A percentile compares a stretch with the other conserved stretches of the same genome.
Conservation (phyloP, 2,797 vertebrate species). For the Bradypodion pumilum region DNA sequence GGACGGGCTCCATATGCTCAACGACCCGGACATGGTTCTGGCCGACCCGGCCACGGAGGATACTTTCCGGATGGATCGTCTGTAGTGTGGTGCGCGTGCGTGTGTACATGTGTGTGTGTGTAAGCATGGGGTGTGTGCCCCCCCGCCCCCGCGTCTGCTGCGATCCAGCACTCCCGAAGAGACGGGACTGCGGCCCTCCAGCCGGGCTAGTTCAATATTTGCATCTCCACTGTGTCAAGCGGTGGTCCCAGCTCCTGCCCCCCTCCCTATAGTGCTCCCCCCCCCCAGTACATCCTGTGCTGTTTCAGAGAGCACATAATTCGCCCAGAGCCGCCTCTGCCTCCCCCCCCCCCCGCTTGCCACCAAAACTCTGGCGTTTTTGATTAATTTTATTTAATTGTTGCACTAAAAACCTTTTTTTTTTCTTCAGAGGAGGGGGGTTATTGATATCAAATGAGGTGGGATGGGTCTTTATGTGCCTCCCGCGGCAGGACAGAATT, state of each 20-base stretch:
- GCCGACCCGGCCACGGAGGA: constrained; percentile 96
- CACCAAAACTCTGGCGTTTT: constrained; percentile 57
- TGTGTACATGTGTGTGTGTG: too few relatives aligned
- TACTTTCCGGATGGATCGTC: constrained; percentile 98
- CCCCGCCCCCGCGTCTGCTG: background rate
- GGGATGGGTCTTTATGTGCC: too few relatives aligned
- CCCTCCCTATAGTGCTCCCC: constrained; percentile 57
- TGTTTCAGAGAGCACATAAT: too few relatives aligned
- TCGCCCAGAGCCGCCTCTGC: too few relatives aligned
- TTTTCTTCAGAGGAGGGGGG: background rate
- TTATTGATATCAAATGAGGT: too few relatives aligned
- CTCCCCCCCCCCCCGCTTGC: background rate
- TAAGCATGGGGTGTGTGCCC: background rate
- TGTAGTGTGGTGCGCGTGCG: constrained; percentile 75
- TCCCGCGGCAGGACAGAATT: background rate
- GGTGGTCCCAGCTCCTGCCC: constrained; percentile 58
- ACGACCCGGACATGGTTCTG: constrained; percentile 98
- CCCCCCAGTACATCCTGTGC: too few relatives aligned
- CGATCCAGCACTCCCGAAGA: too few relatives aligned
- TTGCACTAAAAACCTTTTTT: constrained; percentile 43
- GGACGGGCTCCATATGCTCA: constrained; percentile 97
- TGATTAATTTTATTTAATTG: constrained; percentile 50
- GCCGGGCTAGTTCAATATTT: constrained; percentile 58
- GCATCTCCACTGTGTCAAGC: constrained; percentile 76
- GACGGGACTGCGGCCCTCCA: constrained; percentile 22